Conservation (phyloP, 2,113 vertebrate species). For the Heterochromis multidens region DNA sequence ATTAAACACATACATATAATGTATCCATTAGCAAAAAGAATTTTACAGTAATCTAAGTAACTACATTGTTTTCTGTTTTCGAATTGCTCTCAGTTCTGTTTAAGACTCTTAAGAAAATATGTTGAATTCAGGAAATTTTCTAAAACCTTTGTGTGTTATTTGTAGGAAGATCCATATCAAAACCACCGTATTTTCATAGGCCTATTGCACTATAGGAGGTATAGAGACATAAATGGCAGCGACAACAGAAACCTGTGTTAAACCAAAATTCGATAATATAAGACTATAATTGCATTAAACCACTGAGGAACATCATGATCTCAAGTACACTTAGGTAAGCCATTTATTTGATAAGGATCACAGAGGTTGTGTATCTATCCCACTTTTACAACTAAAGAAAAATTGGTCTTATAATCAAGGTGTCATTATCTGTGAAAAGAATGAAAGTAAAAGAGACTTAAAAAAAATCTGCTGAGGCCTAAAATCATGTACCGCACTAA, state of each 20-base stretch:
- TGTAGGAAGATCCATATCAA: neutral
- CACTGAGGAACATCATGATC: neutral
- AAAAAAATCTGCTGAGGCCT: neutral
- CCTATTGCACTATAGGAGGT: neutral
- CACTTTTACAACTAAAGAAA: neutral
- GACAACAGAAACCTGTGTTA: neutral
- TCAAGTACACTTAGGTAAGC: neutral
- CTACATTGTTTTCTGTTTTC: neutral
- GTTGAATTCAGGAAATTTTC: neutral
- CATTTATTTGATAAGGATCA: neutral
- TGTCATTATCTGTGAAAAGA: neutral
- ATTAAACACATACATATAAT: neutral
- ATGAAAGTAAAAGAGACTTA: neutral
- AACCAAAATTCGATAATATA: neutral
- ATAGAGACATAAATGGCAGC: neutral
- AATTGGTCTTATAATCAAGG: neutral
- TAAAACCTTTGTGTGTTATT: neutral
- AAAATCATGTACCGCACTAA: neutral
- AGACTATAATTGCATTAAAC: neutral
- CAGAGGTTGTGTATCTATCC: neutral
- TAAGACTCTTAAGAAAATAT: neutral
- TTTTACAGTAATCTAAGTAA: neutral
- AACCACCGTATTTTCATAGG: neutral
- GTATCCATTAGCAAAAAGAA: neutral
- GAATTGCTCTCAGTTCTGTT: neutral